Evolutionary conservation across 2,113 vertebrate genomes (phyloP), one percentile per base, ranked within the genome.

Genomic region (Falco punctatus): DNA sequence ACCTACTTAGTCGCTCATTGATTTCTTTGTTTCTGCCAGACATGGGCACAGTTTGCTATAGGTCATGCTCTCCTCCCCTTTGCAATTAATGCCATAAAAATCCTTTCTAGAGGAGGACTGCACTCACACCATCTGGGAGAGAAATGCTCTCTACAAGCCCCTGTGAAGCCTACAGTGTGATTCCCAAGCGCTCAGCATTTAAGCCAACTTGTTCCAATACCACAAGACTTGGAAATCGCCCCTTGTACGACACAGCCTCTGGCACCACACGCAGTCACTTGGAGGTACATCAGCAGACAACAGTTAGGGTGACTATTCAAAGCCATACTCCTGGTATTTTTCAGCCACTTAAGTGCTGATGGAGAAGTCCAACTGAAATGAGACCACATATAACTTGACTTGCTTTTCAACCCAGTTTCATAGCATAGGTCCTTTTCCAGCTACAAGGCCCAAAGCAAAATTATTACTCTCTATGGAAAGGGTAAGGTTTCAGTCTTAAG

Each of bases 211-310:
- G 28, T 5, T 69, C 28, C 33, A 62, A 9, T 38, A 38, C 12
- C 12, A 10, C 33, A 33, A 75, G 22, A 46, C 10, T 14, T 51
- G 18, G 48, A 75, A 69, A 54, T 33, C 14, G 8, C 7, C 2
- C 33, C 11, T n/a, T 17, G 13, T 42, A n/a, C 1, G 2, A 17
- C 30, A 57, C 0, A 1, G 19, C 21, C 7, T 84, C 64, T 70
- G 16, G n/a, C 64, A 70, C 18, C 21, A 28, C 57, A n/a, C 18
- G n/a, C 19, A 24, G 13, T 13, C 46, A 33, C 54, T 11, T 55
- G 19, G 15, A 54, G 24, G 21, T 18, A 49, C 27, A 18, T 27
- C 5, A 2, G 20, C 48, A 46, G 62, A 61, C 18, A 75, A 48
- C 38, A 38, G 14, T 38, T 52, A 49, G 22, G 33, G 33, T 55